Evolutionary conservation across 2,797 vertebrate species (phyloP), one percentile per base, ranked within the genome.

Genomic region (Lerista edwardsae): DNA sequence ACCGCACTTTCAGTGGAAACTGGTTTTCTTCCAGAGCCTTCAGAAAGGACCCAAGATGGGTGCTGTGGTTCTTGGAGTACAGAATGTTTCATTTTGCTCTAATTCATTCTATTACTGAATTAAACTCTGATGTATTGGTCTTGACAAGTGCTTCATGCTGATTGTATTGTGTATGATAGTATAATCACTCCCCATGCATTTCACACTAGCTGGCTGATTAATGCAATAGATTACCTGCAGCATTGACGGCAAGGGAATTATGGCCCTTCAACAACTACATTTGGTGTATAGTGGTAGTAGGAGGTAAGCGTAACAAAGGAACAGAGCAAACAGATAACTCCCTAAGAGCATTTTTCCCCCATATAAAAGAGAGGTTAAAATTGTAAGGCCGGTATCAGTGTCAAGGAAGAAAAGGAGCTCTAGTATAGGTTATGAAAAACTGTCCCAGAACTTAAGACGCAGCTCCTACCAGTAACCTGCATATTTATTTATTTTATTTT

Each of bases 91-190:
- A 95, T 95, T 96, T 95, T 95, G 94, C 93, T 95, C 94, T 95
- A 96, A 96, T 96, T 96, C 94, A 93, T 94, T 94, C 94, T 95
- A 92, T 96, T 96, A 96, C 91, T 91, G 93, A 96, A 96, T 97
- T 96, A 96, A 96, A 96, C 91, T 90, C 94, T 96, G 96, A 97
- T 96, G 92, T 95, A 97, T 97, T 96, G 94, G 94, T 95, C 95
- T 93, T 96, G 95, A 97, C 94, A 96, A 96, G 94, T 84, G 88
- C 91, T 95, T 95, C 95, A 93, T 91, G 93, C 94, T 95, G 94
- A 96, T 10, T 95, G 94, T 93, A 96, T 94, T 95, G 95, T 94
- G 90, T 95, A 96, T 95, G 96, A 96, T 96, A 94, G 94, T 93
- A 96, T 96, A 97, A 97, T 96, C 96, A 96, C 94, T 96, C 94